phyloP scores from a whole-genome alignment of 2,797 vertebrate species.

The Anguilla anguilla region DNA sequence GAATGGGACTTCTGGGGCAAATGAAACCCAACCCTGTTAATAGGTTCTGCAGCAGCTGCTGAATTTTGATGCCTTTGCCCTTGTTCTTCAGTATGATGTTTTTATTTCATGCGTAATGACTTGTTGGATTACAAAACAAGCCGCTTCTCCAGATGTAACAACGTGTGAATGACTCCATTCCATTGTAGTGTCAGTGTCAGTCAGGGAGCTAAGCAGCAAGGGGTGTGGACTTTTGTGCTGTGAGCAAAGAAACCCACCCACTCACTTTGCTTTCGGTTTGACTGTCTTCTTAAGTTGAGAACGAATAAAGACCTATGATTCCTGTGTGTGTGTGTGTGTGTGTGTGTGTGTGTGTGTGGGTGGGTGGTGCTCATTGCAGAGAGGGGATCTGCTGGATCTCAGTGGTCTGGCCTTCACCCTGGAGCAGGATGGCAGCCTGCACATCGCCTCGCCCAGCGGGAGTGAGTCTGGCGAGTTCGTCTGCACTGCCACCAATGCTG shows the following conservation, averaged over 20 bases:
- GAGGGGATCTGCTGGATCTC: constrained; percentile 78
- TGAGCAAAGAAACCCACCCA: background rate
- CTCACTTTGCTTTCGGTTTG: background rate
- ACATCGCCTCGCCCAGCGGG: constrained; percentile 79
- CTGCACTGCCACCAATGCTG: constrained; percentile 89
- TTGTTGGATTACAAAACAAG: background rate
- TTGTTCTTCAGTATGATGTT: constrained; percentile 39
- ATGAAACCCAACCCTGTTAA: constrained; percentile 57
- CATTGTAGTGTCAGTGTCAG: too few species aligned
- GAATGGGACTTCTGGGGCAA: constrained; percentile 53
- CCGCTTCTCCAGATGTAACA: background rate
- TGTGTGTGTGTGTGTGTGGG: constrained; percentile 7
- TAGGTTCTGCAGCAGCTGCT: constrained; percentile 55
- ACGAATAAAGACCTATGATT: constrained; percentile 23
- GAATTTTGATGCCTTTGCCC: constrained; percentile 43
- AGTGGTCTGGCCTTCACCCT: constrained; percentile 73
- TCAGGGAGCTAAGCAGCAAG: background rate
- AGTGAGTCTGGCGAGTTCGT: constrained; percentile 88
- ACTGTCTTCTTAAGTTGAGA: constrained; percentile 33
- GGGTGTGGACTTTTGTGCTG: background rate
- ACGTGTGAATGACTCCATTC: constrained; percentile 17
- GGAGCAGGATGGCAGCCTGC: constrained; percentile 83
- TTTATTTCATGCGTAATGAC: constrained; percentile 18
- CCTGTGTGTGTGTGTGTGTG: constrained; percentile 40
- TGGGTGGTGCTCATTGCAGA: constrained; percentile 68